Evolutionary conservation across 2,797 vertebrate species (phyloP).

Genomic region (Danionella dracula): DNA sequence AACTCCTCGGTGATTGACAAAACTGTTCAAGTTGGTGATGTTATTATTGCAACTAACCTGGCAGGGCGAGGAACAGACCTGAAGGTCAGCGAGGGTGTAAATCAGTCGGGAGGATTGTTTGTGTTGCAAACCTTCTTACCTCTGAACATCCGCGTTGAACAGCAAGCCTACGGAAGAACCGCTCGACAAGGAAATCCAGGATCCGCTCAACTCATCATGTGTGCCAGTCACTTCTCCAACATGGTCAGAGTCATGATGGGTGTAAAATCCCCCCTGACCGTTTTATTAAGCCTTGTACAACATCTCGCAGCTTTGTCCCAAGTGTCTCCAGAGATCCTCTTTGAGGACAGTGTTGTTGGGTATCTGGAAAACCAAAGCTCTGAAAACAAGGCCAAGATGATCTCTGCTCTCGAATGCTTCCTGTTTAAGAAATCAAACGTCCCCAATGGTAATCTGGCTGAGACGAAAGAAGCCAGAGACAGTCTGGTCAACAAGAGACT

Average conservation of each 20-base stretch:
- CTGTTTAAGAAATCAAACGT: neutral
- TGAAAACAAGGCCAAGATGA: neutral
- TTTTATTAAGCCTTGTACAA: neutral
- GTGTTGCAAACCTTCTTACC: slow-evolving; percentile 64
- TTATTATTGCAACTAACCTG: slow-evolving; percentile 64
- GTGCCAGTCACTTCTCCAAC: slow-evolving; percentile 26
- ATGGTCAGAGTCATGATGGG: neutral
- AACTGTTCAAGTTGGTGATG: slow-evolving; percentile 33
- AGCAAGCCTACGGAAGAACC: slow-evolving; percentile 50
- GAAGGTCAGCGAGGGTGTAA: slow-evolving; percentile 36
- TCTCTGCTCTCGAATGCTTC: neutral
- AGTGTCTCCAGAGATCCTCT: neutral
- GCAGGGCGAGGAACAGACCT: slow-evolving; percentile 57
- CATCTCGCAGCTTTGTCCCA: neutral
- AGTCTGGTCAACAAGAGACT: neutral
- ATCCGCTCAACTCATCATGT: slow-evolving; percentile 43
- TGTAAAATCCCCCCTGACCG: neutral
- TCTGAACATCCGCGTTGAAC: slow-evolving; percentile 49
- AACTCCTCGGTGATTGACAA: slow-evolving; percentile 32
- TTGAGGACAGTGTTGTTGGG: neutral
- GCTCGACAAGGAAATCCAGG: slow-evolving; percentile 63
- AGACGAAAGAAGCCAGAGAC: slow-evolving; percentile 26
- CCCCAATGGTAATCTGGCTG: neutral
- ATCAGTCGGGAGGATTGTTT: slow-evolving; percentile 44
- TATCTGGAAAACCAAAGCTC: neutral